Evolutionary conservation across 1,140 invertebrate species (phyloP), one percentile per base, ranked within the genome.

Genomic region (Trialeurodes vaporariorum): DNA sequence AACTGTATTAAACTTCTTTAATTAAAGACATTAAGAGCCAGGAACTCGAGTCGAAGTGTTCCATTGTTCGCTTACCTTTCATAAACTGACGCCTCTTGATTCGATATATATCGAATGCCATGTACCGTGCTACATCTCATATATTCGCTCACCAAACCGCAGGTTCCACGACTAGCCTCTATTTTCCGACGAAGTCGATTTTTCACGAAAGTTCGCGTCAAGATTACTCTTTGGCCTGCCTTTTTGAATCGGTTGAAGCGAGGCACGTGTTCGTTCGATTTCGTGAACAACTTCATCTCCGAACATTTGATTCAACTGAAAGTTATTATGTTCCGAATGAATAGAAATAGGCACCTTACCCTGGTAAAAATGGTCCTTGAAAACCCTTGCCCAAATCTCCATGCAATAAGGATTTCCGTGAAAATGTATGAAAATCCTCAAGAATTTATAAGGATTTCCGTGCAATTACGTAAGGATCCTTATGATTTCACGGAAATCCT

Each of bases 91-190:
- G 70, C 65, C 23, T 67, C 65, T 12, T 21, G n/a, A 27, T 68
- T 59, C 25, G 67, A 67, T 25, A 71, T 67, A 23, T 71, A 71
- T 40, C 70, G 61, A 25, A 71, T 25, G 2, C 70, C 70, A 66
- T 71, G 70, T 1, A 71, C 68, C 22, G 67, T 64, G 49, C 70
- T 71, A 27, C 69, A 62, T n/a, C 61, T 62, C 1, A 67, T 71
- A 26, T 71, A 71, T 9, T 71, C 70, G 40, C 67, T 63, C 24
- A 71, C 22, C 2, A 69, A 58, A 24, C 58, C 65, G 49, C 64
- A 71, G 12, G 70, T 65, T 49, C 34, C 17, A 9, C 34, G 34
- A 49, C 34, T 49, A 17, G 34, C 34, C 17, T 49, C 34, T 5
- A 49, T 49, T 49, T 49, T 49, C 34, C 34, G 5, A 5, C 34